Evolutionary conservation across 2,888 invertebrate species (phyloP).

Genomic region (Vandiemenella viatica): DNA sequence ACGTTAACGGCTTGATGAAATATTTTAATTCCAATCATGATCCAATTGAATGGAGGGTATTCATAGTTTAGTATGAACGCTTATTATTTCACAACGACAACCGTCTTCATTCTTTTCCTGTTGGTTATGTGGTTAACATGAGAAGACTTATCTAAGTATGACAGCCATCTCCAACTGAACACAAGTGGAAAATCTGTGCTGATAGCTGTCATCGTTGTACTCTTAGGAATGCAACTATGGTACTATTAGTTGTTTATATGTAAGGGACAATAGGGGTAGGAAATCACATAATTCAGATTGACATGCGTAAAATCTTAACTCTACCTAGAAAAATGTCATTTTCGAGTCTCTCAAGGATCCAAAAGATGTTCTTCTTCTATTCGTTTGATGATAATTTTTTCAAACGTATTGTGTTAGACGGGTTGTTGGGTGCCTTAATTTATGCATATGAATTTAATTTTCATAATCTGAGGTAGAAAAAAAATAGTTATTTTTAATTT

Average conservation of each 20-base stretch:
- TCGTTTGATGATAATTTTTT: not conserved
- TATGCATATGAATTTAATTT: too few species aligned
- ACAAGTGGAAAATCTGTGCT: not conserved
- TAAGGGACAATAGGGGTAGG: not conserved
- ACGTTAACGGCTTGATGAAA: not conserved
- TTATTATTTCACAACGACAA: not conserved
- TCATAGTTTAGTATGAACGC: not conserved
- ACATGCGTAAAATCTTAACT: not conserved
- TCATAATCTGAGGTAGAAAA: too few species aligned
- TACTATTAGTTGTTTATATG: not conserved
- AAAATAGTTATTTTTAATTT: too few species aligned
- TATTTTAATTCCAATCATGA: too few species aligned
- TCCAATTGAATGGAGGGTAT: too few species aligned
- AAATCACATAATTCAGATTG: not conserved
- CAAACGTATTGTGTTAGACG: not conserved
- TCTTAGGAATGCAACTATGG: not conserved
- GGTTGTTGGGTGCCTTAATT: too few species aligned
- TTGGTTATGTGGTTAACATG: not conserved
- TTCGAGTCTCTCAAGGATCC: not conserved
- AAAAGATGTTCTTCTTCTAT: not conserved
- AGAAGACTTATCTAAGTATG: not conserved
- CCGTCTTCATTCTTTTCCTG: not conserved
- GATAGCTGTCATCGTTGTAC: not conserved
- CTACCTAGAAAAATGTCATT: not conserved
- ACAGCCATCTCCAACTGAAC: not conserved